Percentiles rank a stretch among this genome's conserved stretches.
Conservation (phyloP, 2,888 invertebrate species). For the Agriopis leucophaearia region DNA sequence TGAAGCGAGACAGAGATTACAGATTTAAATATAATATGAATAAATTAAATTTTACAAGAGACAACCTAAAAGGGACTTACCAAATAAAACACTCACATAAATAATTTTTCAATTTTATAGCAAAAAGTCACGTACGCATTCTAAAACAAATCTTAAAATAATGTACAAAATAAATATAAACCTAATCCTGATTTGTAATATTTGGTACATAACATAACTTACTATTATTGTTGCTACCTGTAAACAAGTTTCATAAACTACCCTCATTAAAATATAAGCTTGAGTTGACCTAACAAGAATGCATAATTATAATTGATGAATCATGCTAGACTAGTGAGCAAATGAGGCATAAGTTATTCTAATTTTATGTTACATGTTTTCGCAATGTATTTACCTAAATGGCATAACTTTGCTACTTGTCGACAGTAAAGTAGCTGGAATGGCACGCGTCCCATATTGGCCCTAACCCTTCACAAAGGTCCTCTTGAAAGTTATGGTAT, state of each 20-base stretch:
- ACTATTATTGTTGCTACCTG: conserved; percentile 8
- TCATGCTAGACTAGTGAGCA: too few species aligned
- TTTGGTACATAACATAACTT: neutral
- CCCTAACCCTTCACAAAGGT: conserved; percentile 19
- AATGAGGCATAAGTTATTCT: neutral
- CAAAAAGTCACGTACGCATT: conserved; percentile 14
- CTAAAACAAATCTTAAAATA: conserved; percentile 13
- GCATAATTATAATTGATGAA: neutral
- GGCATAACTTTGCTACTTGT: conserved; percentile 26
- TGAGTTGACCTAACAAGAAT: neutral
- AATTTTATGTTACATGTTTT: neutral
- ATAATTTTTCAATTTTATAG: conserved; percentile 23
- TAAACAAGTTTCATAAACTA: conserved; percentile 7
- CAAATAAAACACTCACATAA: neutral
- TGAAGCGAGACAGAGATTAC: conserved; percentile 6
- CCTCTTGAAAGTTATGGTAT: conserved; percentile 26
- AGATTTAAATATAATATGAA: neutral
- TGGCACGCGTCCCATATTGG: conserved; percentile 19
- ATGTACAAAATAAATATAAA: conserved; percentile 19
- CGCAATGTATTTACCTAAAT: neutral
- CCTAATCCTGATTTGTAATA: neutral
- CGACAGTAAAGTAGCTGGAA: conserved; percentile 4
- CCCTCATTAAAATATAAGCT: neutral
- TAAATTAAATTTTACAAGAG: neutral
- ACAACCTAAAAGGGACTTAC: too few species aligned